These are phyloP conservation scores for Metaphire vulgaris DNA, from an alignment of 1,140 invertebrate species.

Conservation along the genomic window DNA sequence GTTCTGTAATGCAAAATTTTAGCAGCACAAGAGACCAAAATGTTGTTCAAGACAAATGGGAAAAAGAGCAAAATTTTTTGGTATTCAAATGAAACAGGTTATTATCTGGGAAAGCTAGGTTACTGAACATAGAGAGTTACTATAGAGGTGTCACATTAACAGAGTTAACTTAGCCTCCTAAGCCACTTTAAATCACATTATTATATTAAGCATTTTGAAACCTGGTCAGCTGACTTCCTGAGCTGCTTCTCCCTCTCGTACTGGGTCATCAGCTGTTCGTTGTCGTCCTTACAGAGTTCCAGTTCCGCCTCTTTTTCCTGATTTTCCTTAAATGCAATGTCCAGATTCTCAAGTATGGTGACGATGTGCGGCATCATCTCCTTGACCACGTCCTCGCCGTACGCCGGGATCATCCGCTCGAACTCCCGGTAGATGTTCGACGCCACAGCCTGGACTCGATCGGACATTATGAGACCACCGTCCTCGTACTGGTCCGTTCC, in stretches of 20 bases:
- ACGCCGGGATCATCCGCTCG: conserved; percentile 87
- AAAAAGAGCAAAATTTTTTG: too few species aligned
- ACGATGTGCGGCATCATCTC: conserved; percentile 90
- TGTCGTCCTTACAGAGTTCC: conserved; percentile 92
- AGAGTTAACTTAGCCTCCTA: too few species aligned
- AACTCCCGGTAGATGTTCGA: conserved; percentile 96
- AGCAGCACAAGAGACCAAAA: too few species aligned
- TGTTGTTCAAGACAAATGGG: too few species aligned
- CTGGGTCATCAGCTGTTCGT: conserved; percentile 95
- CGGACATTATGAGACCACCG: conserved; percentile 31
- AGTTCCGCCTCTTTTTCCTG: conserved; percentile 94
- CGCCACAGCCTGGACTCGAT: conserved; percentile 57
- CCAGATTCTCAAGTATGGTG: conserved; percentile 92
- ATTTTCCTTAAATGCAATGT: conserved; percentile 91
- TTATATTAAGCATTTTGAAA: too few species aligned
- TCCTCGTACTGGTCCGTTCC: conserved; percentile 42
- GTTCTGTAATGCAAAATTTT: too few species aligned
- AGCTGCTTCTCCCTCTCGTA: conserved; percentile 97
- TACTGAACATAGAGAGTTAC: too few species aligned
- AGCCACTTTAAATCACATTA: too few species aligned
- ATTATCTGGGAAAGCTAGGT: too few species aligned
- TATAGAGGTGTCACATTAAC: too few species aligned
- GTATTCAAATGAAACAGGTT: too few species aligned
- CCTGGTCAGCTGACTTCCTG: conserved; percentile 74
- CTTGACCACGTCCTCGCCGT: conserved; percentile 94